Evolutionary conservation across 2,113 vertebrate species (phyloP), one percentile per base, ranked within the genome.

Genomic region (Charadrius vociferus): DNA sequence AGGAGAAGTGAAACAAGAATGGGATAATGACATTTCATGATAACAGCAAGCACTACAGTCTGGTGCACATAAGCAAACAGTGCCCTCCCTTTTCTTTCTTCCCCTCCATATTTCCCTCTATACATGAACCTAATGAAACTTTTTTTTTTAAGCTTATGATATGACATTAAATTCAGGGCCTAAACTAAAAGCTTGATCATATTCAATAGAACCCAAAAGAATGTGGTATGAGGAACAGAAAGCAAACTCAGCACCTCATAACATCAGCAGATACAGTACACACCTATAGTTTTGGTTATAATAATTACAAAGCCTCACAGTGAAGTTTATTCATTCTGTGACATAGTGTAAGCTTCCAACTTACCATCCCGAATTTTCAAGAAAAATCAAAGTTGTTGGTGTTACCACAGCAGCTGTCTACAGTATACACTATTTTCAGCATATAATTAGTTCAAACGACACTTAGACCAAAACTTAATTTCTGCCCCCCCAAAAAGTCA

Each of bases 1-100:
- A 95, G 59, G 74, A 93, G 95, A 97, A 97, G 96, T 96, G 97
- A 97, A 97, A 97, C 93, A 91, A 85, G 67, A 95, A 90, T 50
- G 34, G 84, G 78, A 96, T 73, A 95, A 91, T 86, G 74, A 80
- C 30, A 77, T 80, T 90, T 96, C 47, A 52, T 66, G 81, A 6
- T 67, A 91, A 87, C 26, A 80, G 41, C 94, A 10, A 67, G 22
- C 45, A 82, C 43, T 85, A 81, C 62, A 90, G 30, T 45, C 78
- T 80, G 55, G 30, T 73, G 49, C 59, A 83, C 23, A 11, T 32
- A 65, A 91, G 52, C 43, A 43, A 93, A 75, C 12, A 58, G 26
- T 58, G 32, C 27, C 15, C 14, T 65, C 22, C 36, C 27, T 63
- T 71, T 82, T 37, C 68, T 34, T 89, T 89, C 72, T 75, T 85